Base-by-base conservation (phyloP, 2,797 vertebrate species). In the Apogon talboti region DNA sequence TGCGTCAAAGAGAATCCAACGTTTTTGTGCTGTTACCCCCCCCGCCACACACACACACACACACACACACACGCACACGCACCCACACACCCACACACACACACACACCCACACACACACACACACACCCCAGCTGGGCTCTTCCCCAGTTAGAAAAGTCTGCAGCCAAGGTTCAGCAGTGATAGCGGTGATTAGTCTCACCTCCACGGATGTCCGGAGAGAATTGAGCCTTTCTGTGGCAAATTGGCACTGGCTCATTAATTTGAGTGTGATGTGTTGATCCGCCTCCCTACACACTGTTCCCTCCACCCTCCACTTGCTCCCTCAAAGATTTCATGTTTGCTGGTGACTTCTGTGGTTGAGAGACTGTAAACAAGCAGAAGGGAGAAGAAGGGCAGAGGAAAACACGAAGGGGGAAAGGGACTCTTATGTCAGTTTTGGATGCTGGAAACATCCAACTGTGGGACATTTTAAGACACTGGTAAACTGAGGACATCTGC, bases 231-330 rank as follows among this genome's bases (percentile, higher is more conserved):
- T 62, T 71, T 73, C 82, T 79, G 71, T 67, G 33, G 45, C 78
- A 80, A 87, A 86, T 81, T 85, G 76, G 57, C 67, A 65, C 66
- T 57, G 56, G 76, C 37, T 88, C 73, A 87, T 88, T 87, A 87
- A 91, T 86, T 88, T 74, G n/a, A n/a, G n/a, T 80, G 82, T 74
- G 82, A 86, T 86, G 47, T 82, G 72, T 50, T 65, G 79, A 74
- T 50, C 75, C 58, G n/a, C 76, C 73, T 19, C 66, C 50, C 2
- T n/a, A 10, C 47, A 50, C 65, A 37, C 55, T 9, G 11, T 13
- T 30, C 4, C 41, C 49, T 40, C 49, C 63, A 54, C 54, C 76
- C 85, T 81, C 78, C 70, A 75, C 60, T 83, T 68, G 61, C 57
- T 79, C 37, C 64, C 63, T 57, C 47, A 54, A 37, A 48, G 40